Evolutionary conservation across 2,888 invertebrate species (phyloP).

Genomic region (Ceraclea dissimilis): DNA sequence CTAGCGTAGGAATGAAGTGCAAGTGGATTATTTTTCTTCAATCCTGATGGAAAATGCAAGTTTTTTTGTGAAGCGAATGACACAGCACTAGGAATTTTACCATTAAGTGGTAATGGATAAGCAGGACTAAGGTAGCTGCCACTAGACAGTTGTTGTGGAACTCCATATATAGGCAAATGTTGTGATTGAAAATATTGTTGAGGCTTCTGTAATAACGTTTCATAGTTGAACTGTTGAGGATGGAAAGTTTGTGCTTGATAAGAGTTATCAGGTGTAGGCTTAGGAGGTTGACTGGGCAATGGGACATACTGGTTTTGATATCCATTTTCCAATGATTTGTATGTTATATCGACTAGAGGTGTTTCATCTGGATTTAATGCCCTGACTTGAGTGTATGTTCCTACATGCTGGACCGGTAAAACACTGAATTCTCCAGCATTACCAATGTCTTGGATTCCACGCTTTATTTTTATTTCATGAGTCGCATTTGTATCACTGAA

Average conservation of each 20-base stretch:
- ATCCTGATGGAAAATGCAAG: not conserved
- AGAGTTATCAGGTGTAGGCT: not conserved
- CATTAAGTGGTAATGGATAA: not conserved
- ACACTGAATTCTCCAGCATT: conserved; percentile 14
- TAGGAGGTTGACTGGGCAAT: not conserved
- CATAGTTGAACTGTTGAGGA: conserved; percentile 1
- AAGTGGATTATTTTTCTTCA: not conserved
- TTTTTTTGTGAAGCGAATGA: not conserved
- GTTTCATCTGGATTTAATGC: conserved; percentile 11
- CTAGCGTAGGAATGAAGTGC: conserved; percentile 7
- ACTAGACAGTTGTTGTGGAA: not conserved
- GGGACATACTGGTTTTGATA: conserved; percentile 6
- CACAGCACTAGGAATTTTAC: not conserved
- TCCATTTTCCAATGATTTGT: conserved; percentile 10
- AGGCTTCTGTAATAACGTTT: not conserved
- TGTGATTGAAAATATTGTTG: not conserved
- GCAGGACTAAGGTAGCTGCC: not conserved
- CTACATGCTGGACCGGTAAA: conserved; percentile 17
- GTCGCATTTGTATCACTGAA: conserved; percentile 12
- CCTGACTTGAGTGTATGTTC: conserved; percentile 12
- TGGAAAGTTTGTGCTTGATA: not conserved
- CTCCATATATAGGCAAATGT: not conserved
- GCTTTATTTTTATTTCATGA: conserved; percentile 19
- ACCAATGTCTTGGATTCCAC: conserved; percentile 18
- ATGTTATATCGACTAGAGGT: conserved; percentile 18